A percentile compares a stretch with the other conserved stretches of the same genome.
phyloP scores from a whole-genome alignment of 2,113 vertebrate genomes.

The Erinaceus europaeus region DNA sequence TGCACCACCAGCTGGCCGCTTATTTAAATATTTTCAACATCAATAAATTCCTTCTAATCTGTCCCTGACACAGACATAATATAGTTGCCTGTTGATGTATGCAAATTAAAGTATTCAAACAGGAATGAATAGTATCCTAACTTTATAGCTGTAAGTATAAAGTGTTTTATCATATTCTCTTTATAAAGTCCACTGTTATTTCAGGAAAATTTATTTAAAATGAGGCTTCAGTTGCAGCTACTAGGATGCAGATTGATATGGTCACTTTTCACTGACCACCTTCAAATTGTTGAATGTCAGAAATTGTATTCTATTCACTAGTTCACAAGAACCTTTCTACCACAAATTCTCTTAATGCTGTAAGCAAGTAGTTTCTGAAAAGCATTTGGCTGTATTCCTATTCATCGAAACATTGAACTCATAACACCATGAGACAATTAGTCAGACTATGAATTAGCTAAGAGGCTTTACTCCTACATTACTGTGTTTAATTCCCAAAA shows the following conservation, averaged over 20 bases:
- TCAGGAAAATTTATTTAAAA: conserved; percentile 24
- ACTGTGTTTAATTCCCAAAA: conserved; percentile 65
- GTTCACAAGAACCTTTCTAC: conserved; percentile 8
- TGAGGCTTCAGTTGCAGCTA: conserved; percentile 3
- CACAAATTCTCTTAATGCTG: conserved; percentile 19
- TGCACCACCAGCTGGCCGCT: too few relatives aligned
- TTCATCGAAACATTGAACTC: conserved; percentile 64
- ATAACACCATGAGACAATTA: conserved; percentile 69
- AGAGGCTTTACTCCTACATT: conserved; percentile 58
- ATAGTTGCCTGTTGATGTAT: conserved; percentile 3
- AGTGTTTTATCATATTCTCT: not conserved
- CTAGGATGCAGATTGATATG: conserved; percentile 20
- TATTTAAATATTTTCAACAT: conserved; percentile 12
- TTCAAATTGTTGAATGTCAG: conserved; percentile 40
- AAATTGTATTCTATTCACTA: conserved; percentile 41
- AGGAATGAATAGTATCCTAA: not conserved
- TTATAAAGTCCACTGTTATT: not conserved
- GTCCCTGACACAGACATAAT: conserved; percentile 3
- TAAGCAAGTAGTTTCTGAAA: conserved; percentile 63
- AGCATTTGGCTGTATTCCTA: conserved; percentile 61
- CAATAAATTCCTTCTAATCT: not conserved
- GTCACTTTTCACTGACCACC: conserved; percentile 19
- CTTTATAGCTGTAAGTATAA: conserved; percentile 36
- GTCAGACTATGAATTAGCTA: conserved; percentile 65
- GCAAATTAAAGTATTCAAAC: conserved; percentile 23